A percentile compares a stretch with the other conserved stretches of the same genome.
These are phyloP conservation scores for Cyprinodon brontotheroides DNA, from an alignment of 2,113 vertebrate species.

Conservation along the genomic window DNA sequence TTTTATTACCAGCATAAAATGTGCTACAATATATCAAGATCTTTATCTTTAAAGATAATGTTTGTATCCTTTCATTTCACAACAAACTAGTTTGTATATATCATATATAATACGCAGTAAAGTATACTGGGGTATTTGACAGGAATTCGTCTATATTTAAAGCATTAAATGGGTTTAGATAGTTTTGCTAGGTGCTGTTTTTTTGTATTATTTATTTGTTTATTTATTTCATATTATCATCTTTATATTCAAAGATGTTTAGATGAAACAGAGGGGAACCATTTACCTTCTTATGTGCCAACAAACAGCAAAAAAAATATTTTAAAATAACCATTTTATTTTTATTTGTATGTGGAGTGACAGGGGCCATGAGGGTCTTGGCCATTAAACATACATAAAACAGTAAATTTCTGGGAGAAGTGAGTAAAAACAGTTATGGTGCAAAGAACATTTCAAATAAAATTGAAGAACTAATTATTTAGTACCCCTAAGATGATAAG, in stretches of 20 bases:
- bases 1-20: too few species aligned
- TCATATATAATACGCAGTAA: not conserved
- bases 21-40: too few species aligned
- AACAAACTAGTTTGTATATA: not conserved
- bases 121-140: not conserved
- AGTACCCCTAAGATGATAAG: not conserved
- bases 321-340: not conserved
- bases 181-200: too few species aligned
- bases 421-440: not conserved
- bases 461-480: not conserved
- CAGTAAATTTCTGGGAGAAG: not conserved
- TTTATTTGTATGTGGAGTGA: not conserved
- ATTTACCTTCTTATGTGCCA: not conserved
- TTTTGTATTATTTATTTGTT: too few species aligned
- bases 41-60: too few species aligned
- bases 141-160: not conserved
- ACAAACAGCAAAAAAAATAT: not conserved
- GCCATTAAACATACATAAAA: not conserved
- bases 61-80: not conserved
- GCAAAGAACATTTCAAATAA: not conserved
- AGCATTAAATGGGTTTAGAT: not conserved
- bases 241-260: not conserved
- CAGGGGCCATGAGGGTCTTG: not conserved
- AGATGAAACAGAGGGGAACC: not conserved
- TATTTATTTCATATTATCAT: too few species aligned